Evolutionary conservation across 2,113 vertebrate genomes (phyloP).

Genomic region (Cryptomyrus ogoouensis): DNA sequence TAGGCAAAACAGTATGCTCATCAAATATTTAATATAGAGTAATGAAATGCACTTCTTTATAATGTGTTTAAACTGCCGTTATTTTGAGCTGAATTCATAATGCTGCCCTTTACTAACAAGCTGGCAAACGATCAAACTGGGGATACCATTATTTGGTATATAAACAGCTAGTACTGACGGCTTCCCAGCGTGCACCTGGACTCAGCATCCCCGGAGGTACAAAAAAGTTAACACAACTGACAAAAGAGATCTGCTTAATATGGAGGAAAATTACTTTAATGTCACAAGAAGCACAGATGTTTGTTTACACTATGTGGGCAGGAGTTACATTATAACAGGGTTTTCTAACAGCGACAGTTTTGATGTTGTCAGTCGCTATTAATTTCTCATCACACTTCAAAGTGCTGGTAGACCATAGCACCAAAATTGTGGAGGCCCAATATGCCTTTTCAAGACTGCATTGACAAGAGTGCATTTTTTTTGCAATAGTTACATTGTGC

Average conservation of each 20-base stretch:
- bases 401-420: background rate
- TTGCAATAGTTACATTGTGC: background rate
- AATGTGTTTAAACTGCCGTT: background rate
- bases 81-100: slow-evolving; percentile 6
- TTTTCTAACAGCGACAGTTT: background rate
- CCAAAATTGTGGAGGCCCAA: background rate
- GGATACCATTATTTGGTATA: background rate
- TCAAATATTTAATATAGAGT: background rate
- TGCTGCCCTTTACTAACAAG: background rate
- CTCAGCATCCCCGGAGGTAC: background rate
- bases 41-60: background rate
- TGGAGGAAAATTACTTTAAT: background rate
- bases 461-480: background rate
- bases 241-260: background rate
- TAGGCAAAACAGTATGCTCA: background rate
- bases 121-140: background rate
- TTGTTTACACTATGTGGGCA: background rate
- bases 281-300: background rate
- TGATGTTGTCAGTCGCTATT: background rate
- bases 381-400: background rate
- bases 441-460: background rate
- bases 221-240: background rate
- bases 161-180: background rate
- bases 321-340: background rate
- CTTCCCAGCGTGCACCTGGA: background rate